phyloP scores from a whole-genome alignment of 1,140 invertebrate genomes.

The Drosophila nebulosa region DNA sequence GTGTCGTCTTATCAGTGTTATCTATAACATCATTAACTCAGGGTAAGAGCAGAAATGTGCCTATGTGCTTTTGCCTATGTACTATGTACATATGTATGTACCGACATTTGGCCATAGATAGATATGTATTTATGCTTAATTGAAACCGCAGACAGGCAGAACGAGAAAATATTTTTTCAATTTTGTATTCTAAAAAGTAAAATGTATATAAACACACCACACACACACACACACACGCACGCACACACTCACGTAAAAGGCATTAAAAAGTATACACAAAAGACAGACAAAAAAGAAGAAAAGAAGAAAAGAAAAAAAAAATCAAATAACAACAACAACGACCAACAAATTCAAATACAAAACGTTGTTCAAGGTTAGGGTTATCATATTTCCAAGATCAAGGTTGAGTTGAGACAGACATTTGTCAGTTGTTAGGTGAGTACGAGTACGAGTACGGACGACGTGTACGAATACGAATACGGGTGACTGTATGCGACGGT shows the following conservation, averaged over 20 bases:
- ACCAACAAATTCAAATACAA: conserved; percentile 64
- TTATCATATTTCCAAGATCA: conserved; percentile 78
- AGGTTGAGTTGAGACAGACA: conserved; percentile 48
- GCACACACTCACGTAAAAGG: conserved; percentile 38
- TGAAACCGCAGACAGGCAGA: conserved; percentile 61
- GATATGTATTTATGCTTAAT: conserved; percentile 39
- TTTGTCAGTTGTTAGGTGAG: conserved; percentile 42
- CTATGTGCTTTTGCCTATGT: not conserved
- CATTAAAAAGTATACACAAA: conserved; percentile 69
- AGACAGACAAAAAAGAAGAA: conserved; percentile 12
- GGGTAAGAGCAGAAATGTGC: not conserved
- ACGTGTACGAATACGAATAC: conserved; percentile 9
- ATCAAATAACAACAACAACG: conserved; percentile 33
- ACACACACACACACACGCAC: conserved; percentile 17
- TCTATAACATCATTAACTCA: not conserved
- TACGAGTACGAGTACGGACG: conserved; percentile 11
- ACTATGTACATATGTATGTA: not conserved
- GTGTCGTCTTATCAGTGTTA: conserved; percentile 19
- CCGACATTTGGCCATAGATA: not conserved
- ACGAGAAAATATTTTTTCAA: conserved; percentile 29
- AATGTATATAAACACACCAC: conserved; percentile 23
- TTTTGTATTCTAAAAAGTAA: conserved; percentile 41
- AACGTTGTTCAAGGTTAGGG: conserved; percentile 73
- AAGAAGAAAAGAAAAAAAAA: conserved; percentile 5
- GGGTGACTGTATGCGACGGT: conserved; percentile 17